Evolutionary conservation across 2,888 invertebrate species (phyloP).

Genomic region (Plebejus argus): DNA sequence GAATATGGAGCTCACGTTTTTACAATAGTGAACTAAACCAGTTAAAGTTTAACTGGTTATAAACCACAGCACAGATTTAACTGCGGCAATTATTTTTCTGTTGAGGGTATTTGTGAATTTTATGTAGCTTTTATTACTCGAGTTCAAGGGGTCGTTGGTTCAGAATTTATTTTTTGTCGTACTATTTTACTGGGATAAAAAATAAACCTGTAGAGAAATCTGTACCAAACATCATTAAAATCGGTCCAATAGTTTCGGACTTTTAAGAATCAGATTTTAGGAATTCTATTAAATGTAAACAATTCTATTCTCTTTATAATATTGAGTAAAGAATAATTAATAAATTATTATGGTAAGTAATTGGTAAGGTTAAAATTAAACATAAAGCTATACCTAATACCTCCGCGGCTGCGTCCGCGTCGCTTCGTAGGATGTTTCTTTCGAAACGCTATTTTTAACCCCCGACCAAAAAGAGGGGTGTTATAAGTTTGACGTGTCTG

Average conservation of each 20-base stretch:
- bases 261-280: too few relatives aligned
- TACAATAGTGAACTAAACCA: conserved; percentile 14
- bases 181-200: too few relatives aligned
- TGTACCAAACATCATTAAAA: too few relatives aligned
- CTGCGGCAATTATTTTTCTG: conserved; percentile 22
- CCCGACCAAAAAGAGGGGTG: too few relatives aligned
- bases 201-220: too few relatives aligned
- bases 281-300: too few relatives aligned
- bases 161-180: not conserved
- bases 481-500: too few relatives aligned
- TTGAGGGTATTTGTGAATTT: conserved; percentile 21
- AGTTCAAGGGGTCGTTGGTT: conserved; percentile 20
- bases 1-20: not conserved
- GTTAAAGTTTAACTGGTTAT: conserved; percentile 16
- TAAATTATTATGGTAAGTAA: too few relatives aligned
- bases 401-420: not conserved
- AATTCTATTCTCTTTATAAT: too few relatives aligned
- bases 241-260: too few relatives aligned
- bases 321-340: too few relatives aligned
- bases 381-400: not conserved
- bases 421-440: not conserved
- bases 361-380: too few relatives aligned
- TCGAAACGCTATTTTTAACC: not conserved
- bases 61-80: conserved; percentile 15
- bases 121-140: conserved; percentile 20